A percentile compares a stretch with the other conserved stretches of the same genome.
These are phyloP conservation scores for Crypturellus undulatus DNA, from an alignment of 2,113 vertebrate species.

Conservation along the genomic window DNA sequence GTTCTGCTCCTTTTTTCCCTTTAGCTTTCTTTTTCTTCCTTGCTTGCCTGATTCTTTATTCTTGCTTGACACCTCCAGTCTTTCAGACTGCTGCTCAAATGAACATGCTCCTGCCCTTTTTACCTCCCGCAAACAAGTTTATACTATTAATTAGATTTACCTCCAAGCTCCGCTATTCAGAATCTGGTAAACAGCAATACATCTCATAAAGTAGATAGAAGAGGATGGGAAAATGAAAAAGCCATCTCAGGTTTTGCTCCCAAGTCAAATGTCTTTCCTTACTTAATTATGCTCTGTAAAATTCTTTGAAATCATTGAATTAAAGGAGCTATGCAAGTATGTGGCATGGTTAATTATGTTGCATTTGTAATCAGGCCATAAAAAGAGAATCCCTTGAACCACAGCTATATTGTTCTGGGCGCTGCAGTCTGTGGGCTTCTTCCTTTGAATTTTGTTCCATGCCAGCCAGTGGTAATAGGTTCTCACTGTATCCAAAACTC, in stretches of 20 bases:
- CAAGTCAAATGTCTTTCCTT: not conserved
- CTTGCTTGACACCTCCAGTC: not conserved
- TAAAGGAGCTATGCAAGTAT: conserved; percentile 9
- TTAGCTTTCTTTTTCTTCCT: not conserved
- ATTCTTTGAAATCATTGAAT: not conserved
- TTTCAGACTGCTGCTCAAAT: not conserved
- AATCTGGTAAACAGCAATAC: not conserved
- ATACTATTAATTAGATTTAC: not conserved
- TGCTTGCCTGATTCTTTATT: not conserved
- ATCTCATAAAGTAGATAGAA: not conserved
- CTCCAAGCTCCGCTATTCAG: not conserved
- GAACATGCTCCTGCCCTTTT: not conserved
- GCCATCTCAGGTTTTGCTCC: not conserved
- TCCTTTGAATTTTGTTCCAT: conserved; percentile 13
- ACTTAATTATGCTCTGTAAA: not conserved
- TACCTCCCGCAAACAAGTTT: not conserved
- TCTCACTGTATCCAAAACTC: conserved; percentile 37
- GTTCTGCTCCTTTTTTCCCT: not conserved
- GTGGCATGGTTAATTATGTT: conserved; percentile 8
- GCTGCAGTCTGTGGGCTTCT: not conserved
- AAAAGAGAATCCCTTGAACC: conserved; percentile 41
- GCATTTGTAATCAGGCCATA: conserved; percentile 19
- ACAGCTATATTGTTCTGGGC: conserved; percentile 1
- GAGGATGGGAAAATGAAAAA: not conserved
- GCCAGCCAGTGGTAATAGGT: conserved; percentile 10